A percentile compares a stretch with the other conserved stretches of the same genome.
phyloP scores from a whole-genome alignment of 2,113 vertebrate species.

The Setophaga coronata region DNA sequence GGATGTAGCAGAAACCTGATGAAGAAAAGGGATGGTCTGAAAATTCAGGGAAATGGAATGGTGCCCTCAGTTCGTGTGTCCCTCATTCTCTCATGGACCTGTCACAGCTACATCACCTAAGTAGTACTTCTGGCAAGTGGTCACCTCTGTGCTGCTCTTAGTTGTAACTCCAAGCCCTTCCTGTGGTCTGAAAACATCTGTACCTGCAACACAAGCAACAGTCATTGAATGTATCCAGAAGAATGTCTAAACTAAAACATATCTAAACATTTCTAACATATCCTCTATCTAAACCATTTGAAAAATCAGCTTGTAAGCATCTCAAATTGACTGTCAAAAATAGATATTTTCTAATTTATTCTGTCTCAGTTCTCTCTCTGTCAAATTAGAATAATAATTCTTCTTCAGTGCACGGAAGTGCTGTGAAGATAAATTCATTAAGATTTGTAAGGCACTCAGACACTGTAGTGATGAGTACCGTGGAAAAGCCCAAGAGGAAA shows the following conservation, averaged over 20 bases:
- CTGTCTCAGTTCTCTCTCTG: not conserved
- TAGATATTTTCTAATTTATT: constrained; percentile 21
- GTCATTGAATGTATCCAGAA: not conserved
- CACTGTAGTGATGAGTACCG: not conserved
- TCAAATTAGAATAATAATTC: constrained; percentile 26
- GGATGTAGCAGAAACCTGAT: not conserved
- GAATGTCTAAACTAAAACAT: not conserved
- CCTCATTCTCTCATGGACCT: rapidly evolving
- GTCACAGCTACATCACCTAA: not conserved
- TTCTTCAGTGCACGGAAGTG: not conserved
- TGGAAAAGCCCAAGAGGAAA: not conserved
- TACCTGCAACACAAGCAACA: not conserved
- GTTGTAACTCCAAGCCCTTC: not conserved
- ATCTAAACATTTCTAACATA: no score
- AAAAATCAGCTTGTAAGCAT: not conserved
- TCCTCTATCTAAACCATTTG: not conserved
- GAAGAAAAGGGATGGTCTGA: not conserved
- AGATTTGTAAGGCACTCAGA: not conserved
- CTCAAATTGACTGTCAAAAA: not conserved
- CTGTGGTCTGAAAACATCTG: not conserved
- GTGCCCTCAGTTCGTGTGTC: not conserved
- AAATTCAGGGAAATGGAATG: not conserved
- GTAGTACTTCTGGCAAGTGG: not conserved
- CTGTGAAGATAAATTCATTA: constrained; percentile 22
- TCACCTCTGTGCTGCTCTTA: not conserved